Percentiles rank a stretch among this genome's conserved stretches.
Evolutionary conservation across 2,113 vertebrate genomes (phyloP).

Genomic region (Lophochroa leadbeateri): DNA sequence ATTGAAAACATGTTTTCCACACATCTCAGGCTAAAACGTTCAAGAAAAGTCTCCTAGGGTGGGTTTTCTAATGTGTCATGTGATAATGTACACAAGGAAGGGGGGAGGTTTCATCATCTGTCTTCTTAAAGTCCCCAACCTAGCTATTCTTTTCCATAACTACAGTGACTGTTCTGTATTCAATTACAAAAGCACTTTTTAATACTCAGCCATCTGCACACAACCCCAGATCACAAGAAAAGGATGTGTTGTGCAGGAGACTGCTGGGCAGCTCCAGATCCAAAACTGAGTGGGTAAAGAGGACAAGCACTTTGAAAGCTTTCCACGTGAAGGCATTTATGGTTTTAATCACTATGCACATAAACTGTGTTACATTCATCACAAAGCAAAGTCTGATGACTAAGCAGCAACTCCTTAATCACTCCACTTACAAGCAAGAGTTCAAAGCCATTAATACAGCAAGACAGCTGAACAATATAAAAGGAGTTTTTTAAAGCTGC

Average conservation of each 20-base stretch:
- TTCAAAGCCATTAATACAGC: constrained; percentile 10
- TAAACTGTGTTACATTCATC: not conserved
- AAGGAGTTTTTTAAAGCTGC: not conserved
- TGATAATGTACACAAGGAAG: not conserved
- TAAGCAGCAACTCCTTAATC: not conserved
- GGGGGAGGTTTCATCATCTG: not conserved
- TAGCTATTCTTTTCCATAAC: not conserved
- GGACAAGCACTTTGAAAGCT: not conserved
- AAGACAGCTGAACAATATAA: not conserved
- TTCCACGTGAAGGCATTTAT: accelerated
- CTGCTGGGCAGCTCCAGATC: not conserved
- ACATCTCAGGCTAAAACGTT: not conserved
- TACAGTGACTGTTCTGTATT: not conserved
- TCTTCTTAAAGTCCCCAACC: not conserved
- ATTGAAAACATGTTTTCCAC: not conserved
- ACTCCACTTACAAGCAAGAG: not conserved
- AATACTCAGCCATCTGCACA: not conserved
- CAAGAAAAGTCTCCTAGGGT: not conserved
- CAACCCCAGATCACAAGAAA: not conserved
- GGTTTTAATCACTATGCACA: not conserved
- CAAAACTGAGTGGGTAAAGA: not conserved
- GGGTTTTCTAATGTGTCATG: not conserved
- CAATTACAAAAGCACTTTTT: not conserved
- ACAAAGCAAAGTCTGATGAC: constrained; percentile 4
- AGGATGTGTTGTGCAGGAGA: not conserved